Conservation (phyloP, 2,113 vertebrate species). For the Marcusenius ussheri region DNA sequence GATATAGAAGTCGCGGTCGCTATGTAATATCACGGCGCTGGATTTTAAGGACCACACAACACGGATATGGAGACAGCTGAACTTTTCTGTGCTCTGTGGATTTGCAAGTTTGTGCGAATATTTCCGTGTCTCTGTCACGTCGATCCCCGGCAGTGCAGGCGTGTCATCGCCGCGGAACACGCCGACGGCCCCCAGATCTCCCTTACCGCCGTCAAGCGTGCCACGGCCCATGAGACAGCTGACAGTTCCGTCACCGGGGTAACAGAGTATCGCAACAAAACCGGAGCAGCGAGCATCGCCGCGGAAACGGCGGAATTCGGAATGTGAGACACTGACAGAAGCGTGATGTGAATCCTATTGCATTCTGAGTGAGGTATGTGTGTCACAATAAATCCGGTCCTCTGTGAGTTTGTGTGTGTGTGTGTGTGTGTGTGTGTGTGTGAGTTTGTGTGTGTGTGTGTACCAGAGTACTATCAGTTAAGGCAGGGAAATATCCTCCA, state of each 20-base stretch:
- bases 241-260: constrained; percentile 25
- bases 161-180: neutral
- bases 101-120: neutral
- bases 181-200: neutral
- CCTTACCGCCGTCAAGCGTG: neutral
- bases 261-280: constrained; percentile 3
- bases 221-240: constrained; percentile 19
- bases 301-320: neutral
- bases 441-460: too few relatives aligned
- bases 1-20: neutral
- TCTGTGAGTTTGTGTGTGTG: neutral
- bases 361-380: neutral
- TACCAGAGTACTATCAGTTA: neutral
- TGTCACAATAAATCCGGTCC: neutral
- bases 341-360: neutral
- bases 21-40: neutral
- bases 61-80: neutral
- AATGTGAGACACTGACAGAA: neutral
- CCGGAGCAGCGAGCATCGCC: neutral
- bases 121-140: neutral
- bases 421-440: too few relatives aligned
- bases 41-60: neutral
- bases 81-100: neutral
- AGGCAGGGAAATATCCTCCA: neutral
- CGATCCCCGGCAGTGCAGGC: neutral